These are phyloP conservation scores for Drosophila paulistorum DNA, from an alignment of 1,140 invertebrate species.

Conservation along the genomic window DNA sequence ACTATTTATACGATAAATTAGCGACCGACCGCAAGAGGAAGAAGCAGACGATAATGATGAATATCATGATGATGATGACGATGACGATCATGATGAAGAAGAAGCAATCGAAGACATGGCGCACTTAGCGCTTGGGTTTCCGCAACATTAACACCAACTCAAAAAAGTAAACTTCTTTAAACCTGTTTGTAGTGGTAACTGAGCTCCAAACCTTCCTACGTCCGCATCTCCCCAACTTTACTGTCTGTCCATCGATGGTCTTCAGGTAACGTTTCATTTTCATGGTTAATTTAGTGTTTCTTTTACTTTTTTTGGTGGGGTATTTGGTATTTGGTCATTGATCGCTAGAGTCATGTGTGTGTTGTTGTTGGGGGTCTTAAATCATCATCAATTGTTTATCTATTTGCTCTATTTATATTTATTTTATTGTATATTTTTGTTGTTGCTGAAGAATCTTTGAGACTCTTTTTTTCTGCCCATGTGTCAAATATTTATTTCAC, in stretches of 20 bases:
- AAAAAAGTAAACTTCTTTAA: slow-evolving; percentile 43
- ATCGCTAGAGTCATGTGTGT: slow-evolving; percentile 34
- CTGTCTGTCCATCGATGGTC: not conserved
- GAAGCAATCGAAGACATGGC: slow-evolving; percentile 12
- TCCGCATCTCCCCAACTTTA: not conserved
- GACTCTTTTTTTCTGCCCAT: not conserved
- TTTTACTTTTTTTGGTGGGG: not conserved
- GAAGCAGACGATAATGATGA: not conserved
- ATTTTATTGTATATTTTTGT: slow-evolving; percentile 11
- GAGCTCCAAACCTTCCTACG: not conserved
- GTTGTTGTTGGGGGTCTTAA: slow-evolving; percentile 5
- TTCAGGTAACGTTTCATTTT: slow-evolving; percentile 7
- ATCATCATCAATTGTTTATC: slow-evolving; percentile 39
- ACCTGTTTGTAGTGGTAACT: slow-evolving; percentile 35
- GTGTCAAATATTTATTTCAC: slow-evolving; percentile 27
- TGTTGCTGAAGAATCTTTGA: slow-evolving; percentile 15
- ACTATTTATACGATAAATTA: slow-evolving; percentile 81
- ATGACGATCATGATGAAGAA: not conserved
- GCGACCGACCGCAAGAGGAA: slow-evolving; percentile 21
- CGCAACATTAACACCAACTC: slow-evolving; percentile 3
- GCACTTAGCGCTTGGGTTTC: slow-evolving; percentile 9
- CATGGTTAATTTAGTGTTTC: not conserved
- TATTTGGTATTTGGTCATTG: slow-evolving; percentile 31
- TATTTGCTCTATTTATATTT: slow-evolving; percentile 43
- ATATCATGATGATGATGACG: not conserved